These are phyloP conservation scores for Ephydatia muelleri DNA, from an alignment of 37 sponge, comb jelly and placozoan genomes.

Conservation along the genomic window DNA sequence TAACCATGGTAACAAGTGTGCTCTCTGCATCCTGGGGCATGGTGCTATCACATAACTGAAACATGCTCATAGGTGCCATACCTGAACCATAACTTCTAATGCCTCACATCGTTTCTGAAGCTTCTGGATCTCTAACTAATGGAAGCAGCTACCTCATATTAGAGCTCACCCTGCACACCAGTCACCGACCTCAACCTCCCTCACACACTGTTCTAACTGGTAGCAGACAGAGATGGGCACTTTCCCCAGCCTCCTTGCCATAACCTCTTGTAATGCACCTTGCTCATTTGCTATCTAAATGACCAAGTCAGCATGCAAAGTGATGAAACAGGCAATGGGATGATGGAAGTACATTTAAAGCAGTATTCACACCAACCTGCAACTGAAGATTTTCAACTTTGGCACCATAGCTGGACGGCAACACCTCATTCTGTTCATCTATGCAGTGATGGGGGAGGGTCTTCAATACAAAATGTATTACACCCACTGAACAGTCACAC, in stretches of 20 bases:
- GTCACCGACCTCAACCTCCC: conserved; percentile 33
- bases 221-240: conserved; percentile 39
- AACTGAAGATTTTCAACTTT: conserved; percentile 27
- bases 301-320: not conserved
- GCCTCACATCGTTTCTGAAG: conserved; percentile 10
- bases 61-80: not conserved
- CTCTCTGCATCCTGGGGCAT: not conserved
- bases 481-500: not conserved
- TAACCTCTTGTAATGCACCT: not conserved
- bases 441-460: too few relatives aligned
- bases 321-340: too few relatives aligned
- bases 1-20: not conserved
- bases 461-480: not conserved
- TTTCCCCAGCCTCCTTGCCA: conserved; percentile 5
- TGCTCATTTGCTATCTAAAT: conserved; percentile 39
- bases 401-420: not conserved
- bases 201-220: conserved; percentile 46
- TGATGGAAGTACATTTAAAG: too few relatives aligned
- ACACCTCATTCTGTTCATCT: not conserved
- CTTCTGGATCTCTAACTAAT: conserved; percentile 36
- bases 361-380: conserved; percentile 2
- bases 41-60: not conserved
- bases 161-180: not conserved
- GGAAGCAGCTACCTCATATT: not conserved
- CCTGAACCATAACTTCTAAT: conserved; percentile 21